Base-by-base conservation (phyloP, 2,888 invertebrate species). In the Petrolisthes cinctipes region DNA sequence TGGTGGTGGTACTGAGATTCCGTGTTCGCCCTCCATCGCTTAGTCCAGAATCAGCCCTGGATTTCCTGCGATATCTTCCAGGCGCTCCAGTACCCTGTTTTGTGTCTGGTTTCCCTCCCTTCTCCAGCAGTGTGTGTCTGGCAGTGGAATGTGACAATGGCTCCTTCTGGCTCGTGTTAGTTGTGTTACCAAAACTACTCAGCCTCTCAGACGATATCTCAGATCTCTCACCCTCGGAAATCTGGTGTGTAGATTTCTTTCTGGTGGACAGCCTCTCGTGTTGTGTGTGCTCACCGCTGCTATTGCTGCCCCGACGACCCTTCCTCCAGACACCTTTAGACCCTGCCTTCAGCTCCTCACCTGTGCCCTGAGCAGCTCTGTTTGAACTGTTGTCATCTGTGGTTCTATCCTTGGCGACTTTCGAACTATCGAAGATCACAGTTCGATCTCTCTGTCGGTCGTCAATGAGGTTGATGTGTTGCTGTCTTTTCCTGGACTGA, bases 381-480 rank as follows among this genome's bases (percentile, higher is more conserved):
- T 20, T 20, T n/a, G 51, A 51, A 5, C 37, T 17, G 7, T 56
- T 14, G 23, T 51, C 53, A 14, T 53, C n/a, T 6, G 53, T 17
- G 37, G 7, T 20, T n/a, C 37, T 53, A 66, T 37, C 68, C 17
- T n/a, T 20, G 6, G 51, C 20, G 23, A 54, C 61, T 37, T 81
- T 88, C 2, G 84, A 81, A 37, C 87, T 88, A 68, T 88, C 87
- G 17, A 88, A 88, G 20, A 88, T 81, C 9, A 88, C 66, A 5
- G 84, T 88, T 37, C 87, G 83, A 23, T 88, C 84, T 66, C 84
- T 88, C 73, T 83, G 83, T n/a, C 71, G 80, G 11, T 37, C 83
- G 54, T 88, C 87, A 37, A 88, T 53, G 14, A 81, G 84, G 23
- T 56, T 84, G 53, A 88, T 73, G 66, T 84, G 83, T n/a, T 88